Percentiles rank a stretch among this genome's conserved stretches.
Conservation (phyloP, 2,113 vertebrate species). For the Laticauda laticaudata region DNA sequence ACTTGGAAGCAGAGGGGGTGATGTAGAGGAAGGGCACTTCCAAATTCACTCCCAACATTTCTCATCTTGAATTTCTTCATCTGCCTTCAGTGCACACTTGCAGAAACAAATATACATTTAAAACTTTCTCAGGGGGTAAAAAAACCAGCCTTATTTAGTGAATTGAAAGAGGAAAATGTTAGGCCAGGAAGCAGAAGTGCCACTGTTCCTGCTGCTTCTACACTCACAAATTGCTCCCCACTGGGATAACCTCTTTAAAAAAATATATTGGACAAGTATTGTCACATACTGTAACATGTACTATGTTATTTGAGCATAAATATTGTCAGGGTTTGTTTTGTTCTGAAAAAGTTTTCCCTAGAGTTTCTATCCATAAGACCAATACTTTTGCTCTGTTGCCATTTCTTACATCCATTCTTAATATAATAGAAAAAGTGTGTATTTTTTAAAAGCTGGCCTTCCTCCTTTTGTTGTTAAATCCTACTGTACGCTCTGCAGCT, state of each 20-base stretch:
- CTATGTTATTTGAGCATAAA: neutral
- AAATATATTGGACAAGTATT: neutral
- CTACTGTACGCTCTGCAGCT: neutral
- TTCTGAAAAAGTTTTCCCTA: neutral
- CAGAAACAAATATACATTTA: neutral
- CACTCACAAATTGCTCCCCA: neutral
- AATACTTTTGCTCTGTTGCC: neutral
- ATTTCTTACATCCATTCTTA: neutral
- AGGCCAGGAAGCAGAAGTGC: neutral
- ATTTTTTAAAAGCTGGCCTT: neutral
- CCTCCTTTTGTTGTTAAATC: neutral
- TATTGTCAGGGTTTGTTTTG: neutral
- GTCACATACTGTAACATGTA: neutral
- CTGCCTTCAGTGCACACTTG: neutral
- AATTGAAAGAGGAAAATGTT: neutral
- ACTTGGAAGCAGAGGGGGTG: neutral
- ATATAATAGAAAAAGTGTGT: neutral
- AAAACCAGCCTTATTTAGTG: neutral
- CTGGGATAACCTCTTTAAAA: neutral
- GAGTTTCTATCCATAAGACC: neutral
- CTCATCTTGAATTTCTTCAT: neutral
- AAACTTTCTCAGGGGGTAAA: neutral
- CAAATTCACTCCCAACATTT: neutral
- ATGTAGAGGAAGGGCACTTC: neutral
- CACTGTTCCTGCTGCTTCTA: neutral